Base-by-base conservation (phyloP, 2,113 vertebrate genomes). In the Thunnus maccoyii region DNA sequence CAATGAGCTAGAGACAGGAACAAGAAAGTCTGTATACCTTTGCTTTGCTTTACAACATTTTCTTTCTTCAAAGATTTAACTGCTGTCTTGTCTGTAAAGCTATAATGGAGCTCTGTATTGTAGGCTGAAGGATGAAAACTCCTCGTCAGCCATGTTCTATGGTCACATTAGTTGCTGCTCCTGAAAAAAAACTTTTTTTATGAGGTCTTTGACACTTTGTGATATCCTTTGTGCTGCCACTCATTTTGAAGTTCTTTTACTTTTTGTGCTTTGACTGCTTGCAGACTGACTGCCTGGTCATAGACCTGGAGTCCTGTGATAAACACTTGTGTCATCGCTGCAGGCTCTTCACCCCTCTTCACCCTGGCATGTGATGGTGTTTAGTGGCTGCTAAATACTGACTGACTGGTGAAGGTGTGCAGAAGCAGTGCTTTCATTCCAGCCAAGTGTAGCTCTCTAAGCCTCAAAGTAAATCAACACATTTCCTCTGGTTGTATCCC, bases 341-440 rank as follows among this genome's bases (percentile, higher is more conserved):
- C 55, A 36, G 62, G 64, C 65, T 63, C 60, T 71, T 89, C 65
- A 66, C 62, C 76, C 54, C 71, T 72, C 77, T 74, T 80, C 65
- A 80, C 70, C 63, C 25, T 30, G 64, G 27, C 72, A 72, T 62
- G 60, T 80, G 51, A 76, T 17, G 67, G 78, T 75, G 77, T 89
- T 85, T 85, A 85, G 50, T 69, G 72, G 65, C 78, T 79, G 86
- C 52, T 72, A 80, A 87, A 64, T 51, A 78, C 77, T 65, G 72
- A 82, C 87, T 62, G 66, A 56, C 41, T 30, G 51, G 61, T 58
- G 64, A 72, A 81, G 84, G 67, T 86, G 72, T 57, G 55, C 32
- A 54, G 56, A 25, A 54, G 63, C 3, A 48, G 13, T 18, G 52
- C 58, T 72, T 51, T 78, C 13, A 7, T 51, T 78, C 20, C 79